Base-by-base conservation (phyloP, 2,113 vertebrate genomes). In the Rhombomys opimus region DNA sequence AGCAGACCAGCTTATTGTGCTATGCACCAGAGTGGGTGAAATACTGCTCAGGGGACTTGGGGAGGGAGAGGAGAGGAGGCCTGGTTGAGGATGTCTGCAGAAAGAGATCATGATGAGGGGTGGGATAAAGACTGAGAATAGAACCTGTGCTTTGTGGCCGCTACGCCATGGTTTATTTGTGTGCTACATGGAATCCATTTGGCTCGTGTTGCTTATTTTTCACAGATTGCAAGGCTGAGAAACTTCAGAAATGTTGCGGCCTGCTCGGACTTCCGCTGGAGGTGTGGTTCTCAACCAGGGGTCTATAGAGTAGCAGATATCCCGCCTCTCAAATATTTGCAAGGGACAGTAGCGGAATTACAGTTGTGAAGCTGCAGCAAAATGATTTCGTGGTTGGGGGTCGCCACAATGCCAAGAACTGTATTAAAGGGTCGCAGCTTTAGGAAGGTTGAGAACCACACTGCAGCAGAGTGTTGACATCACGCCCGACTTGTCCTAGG, bases 401-500 rank as follows among this genome's bases (percentile, higher is more conserved):
- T 61, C 35, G 41, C 7, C n/a, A 27, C 23, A 23, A 3, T 22
- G 27, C 10, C 57, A 84, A 23, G 57, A 27, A 84, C n/a, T 41
- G n/a, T 78, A 52, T 52, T 8, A 27, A 38, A 82, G 35, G 22
- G 5, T 61, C 5, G 1, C 35, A 41, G 57, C 59, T 6, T 41
- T 61, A 61, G 81, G n/a, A 63, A 59, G 22, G 80, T 15, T 84
- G 80, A 61, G 57, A 61, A 27, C 54, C 20, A 25, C 35, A 38
- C 35, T 27, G n/a, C 7, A 1, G 0, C 25, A 14, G 80, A 14
- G 20, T 3, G 2, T 46, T 11, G n/a, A 11, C 27, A 23, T 0
- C 8, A 1, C 4, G n/a, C 54, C 50, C 63, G 68, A 41, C 12
- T 0, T 30, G n/a, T n/a, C n/a, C 32, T 59, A 11, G 50, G 3